phyloP scores from a whole-genome alignment of 2,797 vertebrate genomes.

The Paedocypris micromegethes region DNA sequence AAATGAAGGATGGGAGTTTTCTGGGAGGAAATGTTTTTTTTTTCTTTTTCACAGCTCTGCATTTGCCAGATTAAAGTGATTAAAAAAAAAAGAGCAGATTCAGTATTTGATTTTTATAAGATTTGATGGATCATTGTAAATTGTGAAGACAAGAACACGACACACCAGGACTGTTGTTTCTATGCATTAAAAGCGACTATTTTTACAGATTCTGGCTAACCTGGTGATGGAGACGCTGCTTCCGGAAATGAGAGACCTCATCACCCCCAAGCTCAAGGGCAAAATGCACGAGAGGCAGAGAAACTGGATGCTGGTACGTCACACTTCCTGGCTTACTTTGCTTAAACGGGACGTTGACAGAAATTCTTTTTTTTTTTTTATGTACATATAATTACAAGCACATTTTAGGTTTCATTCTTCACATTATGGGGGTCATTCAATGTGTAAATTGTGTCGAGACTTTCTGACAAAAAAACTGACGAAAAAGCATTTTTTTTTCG shows the following conservation, averaged over 20 bases:
- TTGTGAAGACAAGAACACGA: no score
- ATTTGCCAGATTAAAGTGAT: no score
- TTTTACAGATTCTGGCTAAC: constrained; percentile 81
- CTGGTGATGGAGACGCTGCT: constrained; percentile 90
- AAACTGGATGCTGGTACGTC: constrained; percentile 84
- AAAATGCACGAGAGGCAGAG: constrained; percentile 82
- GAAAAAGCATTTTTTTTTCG: no score
- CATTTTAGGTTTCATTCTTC: no score
- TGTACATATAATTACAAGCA: background rate
- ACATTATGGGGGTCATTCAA: no score
- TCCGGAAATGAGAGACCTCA: constrained; percentile 77
- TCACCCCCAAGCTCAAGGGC: constrained; percentile 82
- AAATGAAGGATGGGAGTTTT: background rate
- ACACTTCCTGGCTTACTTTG: background rate
- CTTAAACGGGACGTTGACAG: background rate
- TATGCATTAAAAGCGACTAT: background rate
- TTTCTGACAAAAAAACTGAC: no score
- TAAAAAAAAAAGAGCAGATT: no score
- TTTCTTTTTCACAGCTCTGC: no score
- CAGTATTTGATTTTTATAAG: no score
- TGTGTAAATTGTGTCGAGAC: no score
- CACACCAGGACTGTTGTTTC: background rate
- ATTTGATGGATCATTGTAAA: no score
- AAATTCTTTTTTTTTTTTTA: background rate
- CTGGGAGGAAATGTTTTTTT: background rate